Percentiles rank a stretch among this genome's conserved stretches.
phyloP scores from a whole-genome alignment of 2,113 vertebrate species.

The Atractosteus spatula region DNA sequence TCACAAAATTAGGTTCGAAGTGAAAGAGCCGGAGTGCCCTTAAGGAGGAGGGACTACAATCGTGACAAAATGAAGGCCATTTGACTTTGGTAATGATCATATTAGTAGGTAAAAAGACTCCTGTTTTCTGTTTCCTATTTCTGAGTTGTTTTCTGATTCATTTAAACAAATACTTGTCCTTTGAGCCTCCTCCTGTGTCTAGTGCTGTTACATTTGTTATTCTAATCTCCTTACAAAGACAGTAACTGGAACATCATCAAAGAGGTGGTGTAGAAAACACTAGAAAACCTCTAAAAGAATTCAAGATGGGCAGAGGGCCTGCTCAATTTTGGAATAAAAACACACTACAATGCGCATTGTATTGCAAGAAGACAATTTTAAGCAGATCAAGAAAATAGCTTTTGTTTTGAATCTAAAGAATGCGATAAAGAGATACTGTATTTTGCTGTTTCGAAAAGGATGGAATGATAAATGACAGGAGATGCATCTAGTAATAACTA shows the following conservation, averaged over 20 bases:
- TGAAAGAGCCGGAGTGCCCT: too few relatives aligned
- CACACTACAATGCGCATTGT: too few relatives aligned
- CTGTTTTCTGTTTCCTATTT: too few relatives aligned
- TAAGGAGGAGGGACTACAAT: too few relatives aligned
- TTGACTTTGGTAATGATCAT: too few relatives aligned
- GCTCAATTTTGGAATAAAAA: background rate
- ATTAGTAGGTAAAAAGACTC: too few relatives aligned
- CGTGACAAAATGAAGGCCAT: too few relatives aligned
- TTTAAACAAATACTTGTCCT: background rate
- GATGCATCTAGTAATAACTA: too few relatives aligned
- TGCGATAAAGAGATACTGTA: background rate
- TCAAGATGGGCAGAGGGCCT: background rate
- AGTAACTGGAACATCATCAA: background rate
- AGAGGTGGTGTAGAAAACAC: background rate
- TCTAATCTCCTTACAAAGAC: background rate
- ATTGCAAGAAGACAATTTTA: background rate
- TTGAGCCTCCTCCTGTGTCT: background rate
- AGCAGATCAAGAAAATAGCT: background rate
- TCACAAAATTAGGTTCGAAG: too few relatives aligned
- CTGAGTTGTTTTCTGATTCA: background rate
- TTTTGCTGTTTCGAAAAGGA: too few relatives aligned
- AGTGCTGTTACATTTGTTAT: slow-evolving; percentile 2
- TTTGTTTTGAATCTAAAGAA: background rate
- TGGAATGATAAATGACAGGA: too few relatives aligned
- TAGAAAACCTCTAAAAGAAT: background rate